These are phyloP conservation scores for Halisarca cf. caerulea DNA, from an alignment of 37 sponge, comb jelly and placozoan species.

Conservation along the genomic window DNA sequence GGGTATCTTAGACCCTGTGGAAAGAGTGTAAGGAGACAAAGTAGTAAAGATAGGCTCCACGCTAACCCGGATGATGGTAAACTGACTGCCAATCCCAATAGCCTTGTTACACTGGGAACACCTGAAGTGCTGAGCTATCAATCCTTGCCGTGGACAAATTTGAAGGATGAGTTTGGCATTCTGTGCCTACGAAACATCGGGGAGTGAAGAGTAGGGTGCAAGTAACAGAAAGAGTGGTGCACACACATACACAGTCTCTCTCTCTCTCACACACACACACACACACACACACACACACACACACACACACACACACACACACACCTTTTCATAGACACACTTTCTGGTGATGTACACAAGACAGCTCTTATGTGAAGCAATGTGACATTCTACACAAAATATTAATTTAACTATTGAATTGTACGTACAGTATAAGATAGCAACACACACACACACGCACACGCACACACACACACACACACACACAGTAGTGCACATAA, in stretches of 20 bases:
- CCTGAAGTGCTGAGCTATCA: constrained; percentile 86
- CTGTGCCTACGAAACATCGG: constrained; percentile 4
- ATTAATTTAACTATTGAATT: background rate
- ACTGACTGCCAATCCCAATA: constrained; percentile 25
- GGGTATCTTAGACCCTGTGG: constrained; percentile 7
- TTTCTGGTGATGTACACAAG: background rate
- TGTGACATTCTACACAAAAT: constrained; percentile 17
- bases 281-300: constrained; percentile 7
- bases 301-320: constrained; percentile 30
- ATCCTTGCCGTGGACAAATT: constrained; percentile 83
- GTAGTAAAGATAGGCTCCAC: background rate
- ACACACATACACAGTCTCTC: background rate
- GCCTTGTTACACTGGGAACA: constrained; percentile 79
- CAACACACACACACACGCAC: too few species aligned
- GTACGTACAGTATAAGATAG: too few species aligned
- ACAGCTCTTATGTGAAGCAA: constrained; percentile 19
- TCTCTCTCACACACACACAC: constrained; percentile 1
- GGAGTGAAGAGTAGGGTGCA: too few species aligned
- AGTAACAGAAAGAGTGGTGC: background rate
- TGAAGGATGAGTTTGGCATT: constrained; percentile 49
- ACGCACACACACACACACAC: too few species aligned
- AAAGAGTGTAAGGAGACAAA: too few species aligned
- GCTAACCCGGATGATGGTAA: too few species aligned
- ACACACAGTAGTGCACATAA: too few species aligned
- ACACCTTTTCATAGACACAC: constrained; percentile 28